These are phyloP conservation scores for Apamea epomidion DNA, from an alignment of 2,888 invertebrate genomes.

Conservation along the genomic window DNA sequence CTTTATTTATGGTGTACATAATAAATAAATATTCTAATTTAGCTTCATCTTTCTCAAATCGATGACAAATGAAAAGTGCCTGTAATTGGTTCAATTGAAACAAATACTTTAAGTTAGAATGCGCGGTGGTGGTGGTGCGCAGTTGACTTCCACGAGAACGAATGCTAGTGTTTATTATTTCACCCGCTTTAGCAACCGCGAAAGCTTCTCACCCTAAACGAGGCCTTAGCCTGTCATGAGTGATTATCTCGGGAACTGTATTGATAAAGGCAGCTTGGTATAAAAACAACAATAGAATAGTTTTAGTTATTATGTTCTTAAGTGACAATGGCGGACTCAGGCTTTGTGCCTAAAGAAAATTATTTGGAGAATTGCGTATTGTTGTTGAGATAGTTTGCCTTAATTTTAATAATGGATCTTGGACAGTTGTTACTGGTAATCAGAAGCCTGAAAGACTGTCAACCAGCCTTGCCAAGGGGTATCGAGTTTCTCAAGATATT, in stretches of 20 bases:
- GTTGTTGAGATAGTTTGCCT: not conserved
- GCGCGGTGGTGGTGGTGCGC: not conserved
- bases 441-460: no score
- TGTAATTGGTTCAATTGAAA: not conserved
- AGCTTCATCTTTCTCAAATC: no score
- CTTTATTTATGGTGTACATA: no score
- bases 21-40: no score
- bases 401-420: not conserved
- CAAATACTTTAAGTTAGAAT: not conserved
- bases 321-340: conserved; percentile 9
- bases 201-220: no score
- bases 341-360: not conserved
- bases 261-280: not conserved
- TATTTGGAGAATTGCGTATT: not conserved
- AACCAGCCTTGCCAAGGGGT: no score
- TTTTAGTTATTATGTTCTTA: not conserved
- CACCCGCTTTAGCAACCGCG: not conserved
- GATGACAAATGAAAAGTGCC: no score
- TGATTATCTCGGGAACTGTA: conserved; percentile 30
- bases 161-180: not conserved
- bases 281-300: conserved; percentile 35
- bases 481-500: no score
- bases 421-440: no score
- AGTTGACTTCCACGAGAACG: not conserved
- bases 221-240: conserved; percentile 9